Evolutionary conservation across 2,797 vertebrate species (phyloP), one percentile per base, ranked within the genome.

Genomic region (Phyllotis vaccarum): DNA sequence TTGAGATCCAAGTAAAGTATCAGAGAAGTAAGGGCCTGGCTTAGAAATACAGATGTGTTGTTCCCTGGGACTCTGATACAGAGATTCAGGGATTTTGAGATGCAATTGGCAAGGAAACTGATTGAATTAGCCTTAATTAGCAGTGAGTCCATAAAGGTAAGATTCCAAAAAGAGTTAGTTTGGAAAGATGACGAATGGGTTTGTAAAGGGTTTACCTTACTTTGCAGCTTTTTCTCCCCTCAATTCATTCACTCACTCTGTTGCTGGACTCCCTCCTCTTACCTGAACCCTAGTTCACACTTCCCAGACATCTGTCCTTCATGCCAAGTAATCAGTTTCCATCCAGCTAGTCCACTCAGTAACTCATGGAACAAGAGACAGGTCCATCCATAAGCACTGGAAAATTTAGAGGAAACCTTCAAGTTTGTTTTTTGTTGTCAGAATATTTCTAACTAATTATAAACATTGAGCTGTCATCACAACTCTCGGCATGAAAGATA

Each of bases 401-500:
- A 74, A 74, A 76, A 76, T 40, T 3, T 46, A 89, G 74, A 37
- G 5, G 54, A 80, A 72, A 10, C 40, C 81, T 89, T 54, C 49
- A 85, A 70, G 22, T 87, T 68, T 19, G 14, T 46, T 49, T 86
- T 87, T 49, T 11, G 58, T 1, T 17, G 78, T 87, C 27, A 70
- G 52, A 93, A 74, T 88, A 58, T 78, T 89, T 96, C 40, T 31
- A 76, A 27, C 43, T 46, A 72, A 86, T 81, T 91, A 64, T 8
- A 91, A 88, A 46, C 52, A 68, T 7, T 64, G 54, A 74, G 1
- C n/a, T 14, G 37, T 34, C 7, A 76, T 58, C 24, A 64, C 19
- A 54, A 31, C 74, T 74, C 13, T 94, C 3, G 21, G 19, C 40
- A 70, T 43, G 2, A 49, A 58, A 49, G 79, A 58, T 34, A 24